Base-by-base conservation (phyloP, 1,140 invertebrate species). In the Tetramorium alpestre region DNA sequence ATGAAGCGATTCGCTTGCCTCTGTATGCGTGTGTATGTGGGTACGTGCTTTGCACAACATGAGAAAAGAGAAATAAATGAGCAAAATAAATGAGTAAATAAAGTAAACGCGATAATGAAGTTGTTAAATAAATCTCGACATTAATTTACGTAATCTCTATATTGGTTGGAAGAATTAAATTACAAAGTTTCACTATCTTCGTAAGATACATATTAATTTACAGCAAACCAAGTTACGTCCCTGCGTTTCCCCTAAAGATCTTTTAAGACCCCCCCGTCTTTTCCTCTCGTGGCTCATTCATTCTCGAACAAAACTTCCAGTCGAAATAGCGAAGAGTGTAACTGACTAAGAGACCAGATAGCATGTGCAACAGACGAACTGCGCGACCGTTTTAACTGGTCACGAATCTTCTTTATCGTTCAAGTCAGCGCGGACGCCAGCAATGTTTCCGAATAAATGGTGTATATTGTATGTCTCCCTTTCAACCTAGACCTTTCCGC, bases 331-430 rank as follows among this genome's bases (percentile, higher is more conserved):
- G 60, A 58, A 65, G 54, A 60, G 13, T 64, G 69, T 73, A 73
- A 64, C 73, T 76, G 87, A 80, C 81, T 78, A 85, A 89, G 33
- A 33, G 56, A 38, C 28, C 28, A 88, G 88, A 89, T 78, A 88
- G 49, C 22, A n/a, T 44, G 67, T 47, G 41, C 78, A 73, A 60
- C 67, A 44, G 67, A 82, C 80, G 56, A 56, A 75, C 54, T 47
- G 38, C 22, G 54, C 84, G 73, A 64, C 72, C 64, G 47, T 85
- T 54, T 67, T 65, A 60, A 70, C 47, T 58, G 47, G 70, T 89
- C 88, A 89, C 76, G 88, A 89, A 86, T 82, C 86, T 87, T 86
- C 88, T 89, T 89, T 82, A 89, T 89, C 72, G 84, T 18, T 47
- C 3, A 72, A 64, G 69, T 62, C 69, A 76, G 75, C 76, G 51